These are phyloP conservation scores for Sanderia malayensis DNA, from an alignment of 30 jellyfish, hydroid and myxozoan species.

Conservation along the genomic window DNA sequence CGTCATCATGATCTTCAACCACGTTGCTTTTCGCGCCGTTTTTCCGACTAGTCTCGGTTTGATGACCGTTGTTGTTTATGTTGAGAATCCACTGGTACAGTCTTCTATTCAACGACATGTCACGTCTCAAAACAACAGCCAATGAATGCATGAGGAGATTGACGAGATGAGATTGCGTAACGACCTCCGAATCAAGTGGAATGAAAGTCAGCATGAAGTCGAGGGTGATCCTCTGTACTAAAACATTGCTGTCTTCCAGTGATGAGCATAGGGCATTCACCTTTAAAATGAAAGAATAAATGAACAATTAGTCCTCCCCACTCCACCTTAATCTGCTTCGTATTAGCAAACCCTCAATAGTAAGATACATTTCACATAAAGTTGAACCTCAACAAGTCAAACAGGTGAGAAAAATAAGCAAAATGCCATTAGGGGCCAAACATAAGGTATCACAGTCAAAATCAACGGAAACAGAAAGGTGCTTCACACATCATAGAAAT, in stretches of 20 bases:
- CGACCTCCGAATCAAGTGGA: conserved; percentile 46
- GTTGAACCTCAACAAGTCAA: no score
- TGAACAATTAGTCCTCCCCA: no score
- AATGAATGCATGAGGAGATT: conserved; percentile 65
- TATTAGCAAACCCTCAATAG: no score
- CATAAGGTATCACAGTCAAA: no score
- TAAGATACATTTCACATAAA: no score
- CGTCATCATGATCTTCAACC: conserved; percentile 34
- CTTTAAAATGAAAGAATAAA: conserved; percentile 20
- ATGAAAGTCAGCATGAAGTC: conserved; percentile 75
- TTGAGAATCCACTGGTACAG: conserved; percentile 84
- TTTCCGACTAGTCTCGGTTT: conserved; percentile 29
- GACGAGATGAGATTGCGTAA: conserved; percentile 44
- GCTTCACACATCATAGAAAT: no score
- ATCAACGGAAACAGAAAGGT: no score
- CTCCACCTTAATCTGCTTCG: no score
- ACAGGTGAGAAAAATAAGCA: no score
- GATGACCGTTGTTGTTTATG: conserved; percentile 44
- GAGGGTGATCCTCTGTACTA: conserved; percentile 81
- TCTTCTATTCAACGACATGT: conserved; percentile 91
- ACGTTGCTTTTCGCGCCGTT: conserved; percentile 29
- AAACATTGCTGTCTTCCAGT: conserved; percentile 77
- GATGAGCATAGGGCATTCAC: conserved; percentile 88
- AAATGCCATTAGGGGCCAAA: no score
- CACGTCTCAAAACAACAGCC: conserved; percentile 88